These are phyloP conservation scores for Trogon melanurus DNA, from an alignment of 2,113 vertebrate genomes.

Conservation along the genomic window DNA sequence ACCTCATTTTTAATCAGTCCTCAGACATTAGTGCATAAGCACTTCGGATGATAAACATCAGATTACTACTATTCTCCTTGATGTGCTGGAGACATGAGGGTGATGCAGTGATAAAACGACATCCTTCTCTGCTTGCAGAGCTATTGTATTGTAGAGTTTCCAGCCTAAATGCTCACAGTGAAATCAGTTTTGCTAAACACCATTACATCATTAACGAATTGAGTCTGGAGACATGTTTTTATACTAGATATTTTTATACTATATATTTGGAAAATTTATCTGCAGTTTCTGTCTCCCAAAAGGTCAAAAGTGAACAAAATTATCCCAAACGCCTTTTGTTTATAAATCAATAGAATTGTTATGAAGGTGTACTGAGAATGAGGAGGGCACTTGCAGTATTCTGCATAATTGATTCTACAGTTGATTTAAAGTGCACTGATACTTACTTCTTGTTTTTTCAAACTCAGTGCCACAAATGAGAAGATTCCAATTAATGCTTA, in stretches of 20 bases:
- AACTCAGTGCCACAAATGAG: conserved; percentile 8
- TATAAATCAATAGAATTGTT: conserved; percentile 49
- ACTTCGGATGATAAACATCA: neutral
- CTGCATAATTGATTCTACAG: conserved; percentile 63
- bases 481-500: conserved; percentile 32
- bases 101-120: neutral
- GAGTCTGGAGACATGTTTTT: neutral
- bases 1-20: conserved; percentile 25
- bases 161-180: neutral
- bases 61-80: neutral
- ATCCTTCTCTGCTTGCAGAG: neutral
- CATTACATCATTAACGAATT: neutral
- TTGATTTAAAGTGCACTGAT: conserved; percentile 54
- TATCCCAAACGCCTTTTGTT: neutral
- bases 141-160: neutral
- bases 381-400: conserved; percentile 38
- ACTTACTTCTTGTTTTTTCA: neutral
- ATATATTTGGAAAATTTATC: neutral
- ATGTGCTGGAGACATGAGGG: neutral
- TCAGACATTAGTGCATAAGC: neutral
- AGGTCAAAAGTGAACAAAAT: conserved; percentile 50
- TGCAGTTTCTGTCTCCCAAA: neutral
- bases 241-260: neutral
- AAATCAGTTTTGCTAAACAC: neutral
- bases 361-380: conserved; percentile 19